Evolutionary conservation across 2,797 vertebrate genomes (phyloP), one percentile per base, ranked within the genome.

Genomic region (Liparis tanakae): DNA sequence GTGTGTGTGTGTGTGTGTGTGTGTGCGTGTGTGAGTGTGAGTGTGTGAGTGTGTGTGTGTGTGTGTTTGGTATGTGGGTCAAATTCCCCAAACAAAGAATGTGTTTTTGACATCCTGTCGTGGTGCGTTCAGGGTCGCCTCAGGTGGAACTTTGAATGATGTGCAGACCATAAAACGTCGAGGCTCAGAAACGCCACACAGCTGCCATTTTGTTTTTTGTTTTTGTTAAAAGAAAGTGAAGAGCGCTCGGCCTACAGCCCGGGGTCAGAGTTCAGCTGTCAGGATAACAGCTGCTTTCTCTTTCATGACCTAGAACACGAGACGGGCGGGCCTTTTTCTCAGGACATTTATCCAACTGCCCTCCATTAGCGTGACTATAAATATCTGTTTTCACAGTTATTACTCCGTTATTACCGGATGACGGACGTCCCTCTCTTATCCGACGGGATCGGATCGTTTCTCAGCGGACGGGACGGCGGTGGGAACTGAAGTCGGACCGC

Each of bases 151-250:
- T 33, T 17, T 41, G 37, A 55, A 56, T 13, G 14, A 68, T 48
- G 15, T 2, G 22, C 2, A 37, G 15, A 62, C 17, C 5, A 33
- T 30, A 34, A 18, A 34, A 56, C 43, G 18, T n/a, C 18, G 17
- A 48, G 18, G 62, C 18, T 65, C 69, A 53, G 54, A 54, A 66
- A 77, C 63, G 57, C 17, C 7, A 56, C 7, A 3, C 73, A 82
- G 77, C 79, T 77, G 76, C 76, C 70, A 74, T 82, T 54, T 80
- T 78, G 71, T 80, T 82, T 82, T 75, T 75, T 56, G 55, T 74
- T 75, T 75, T 36, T 15, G 37, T 4, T 43, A 6, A 58, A 58
- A 67, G 20, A 63, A 70, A 61, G 18, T 56, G 64, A 67, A 37
- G 50, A 34, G 41, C 5, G 8, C 56, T 54, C 46, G 37, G 39